Conservation (phyloP, 2,113 vertebrate species). For the Lepisosteus osseus region DNA sequence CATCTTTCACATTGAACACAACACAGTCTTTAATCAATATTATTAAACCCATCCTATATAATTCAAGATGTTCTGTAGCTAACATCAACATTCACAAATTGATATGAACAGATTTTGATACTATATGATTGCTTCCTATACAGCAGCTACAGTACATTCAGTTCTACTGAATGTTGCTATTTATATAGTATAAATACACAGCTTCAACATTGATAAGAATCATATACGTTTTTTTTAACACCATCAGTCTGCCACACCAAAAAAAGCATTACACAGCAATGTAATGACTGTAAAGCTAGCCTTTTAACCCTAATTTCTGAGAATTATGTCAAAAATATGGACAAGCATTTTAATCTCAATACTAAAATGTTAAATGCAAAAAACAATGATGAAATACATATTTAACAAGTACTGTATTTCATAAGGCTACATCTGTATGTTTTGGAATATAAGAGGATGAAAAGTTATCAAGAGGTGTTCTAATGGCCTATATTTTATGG, state of each 20-base stretch:
- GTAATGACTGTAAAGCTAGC: too few species aligned
- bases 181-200: too few species aligned
- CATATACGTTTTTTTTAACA: too few species aligned
- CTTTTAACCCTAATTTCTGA: too few species aligned
- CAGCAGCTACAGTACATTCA: too few species aligned
- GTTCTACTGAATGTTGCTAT: too few species aligned
- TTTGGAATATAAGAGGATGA: conserved; percentile 48
- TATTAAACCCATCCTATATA: not conserved
- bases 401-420: conserved; percentile 23
- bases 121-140: too few species aligned
- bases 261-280: too few species aligned
- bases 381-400: conserved; percentile 20
- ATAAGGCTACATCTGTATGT: conserved; percentile 34
- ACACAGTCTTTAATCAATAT: not conserved
- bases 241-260: too few species aligned
- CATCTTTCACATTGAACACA: too few species aligned
- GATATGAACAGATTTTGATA: not conserved
- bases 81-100: not conserved
- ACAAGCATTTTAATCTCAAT: not conserved
- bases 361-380: conserved; percentile 14
- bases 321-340: too few species aligned
- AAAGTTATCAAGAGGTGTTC: conserved; percentile 32
- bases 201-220: too few species aligned
- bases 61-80: not conserved
- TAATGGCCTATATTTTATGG: conserved; percentile 24